Evolutionary conservation across 2,797 vertebrate species (phyloP).

Genomic region (Sebastes melanostomus): DNA sequence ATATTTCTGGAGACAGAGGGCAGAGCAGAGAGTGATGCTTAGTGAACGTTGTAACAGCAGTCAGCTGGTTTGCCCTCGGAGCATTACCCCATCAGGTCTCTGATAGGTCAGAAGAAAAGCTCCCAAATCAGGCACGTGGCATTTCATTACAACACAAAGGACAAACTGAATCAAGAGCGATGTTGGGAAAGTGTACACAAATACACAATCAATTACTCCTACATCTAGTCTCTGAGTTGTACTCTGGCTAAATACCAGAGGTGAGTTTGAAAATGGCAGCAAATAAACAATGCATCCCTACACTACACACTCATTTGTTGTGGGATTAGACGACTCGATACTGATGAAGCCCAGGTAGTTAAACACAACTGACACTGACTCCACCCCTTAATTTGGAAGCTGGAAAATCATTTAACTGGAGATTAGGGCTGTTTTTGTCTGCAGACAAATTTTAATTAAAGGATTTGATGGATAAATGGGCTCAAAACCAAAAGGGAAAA

Average conservation of each 20-base stretch:
- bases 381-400: neutral
- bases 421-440: neutral
- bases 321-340: neutral
- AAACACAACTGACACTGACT: conserved; percentile 13
- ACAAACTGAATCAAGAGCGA: conserved; percentile 16
- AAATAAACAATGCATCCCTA: conserved; percentile 23
- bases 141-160: neutral
- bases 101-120: conserved; percentile 27
- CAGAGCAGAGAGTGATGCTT: conserved; percentile 11
- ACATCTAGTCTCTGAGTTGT: neutral
- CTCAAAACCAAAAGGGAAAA: conserved; percentile 15
- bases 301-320: conserved; percentile 15
- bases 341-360: conserved; percentile 19
- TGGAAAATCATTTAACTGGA: conserved; percentile 10
- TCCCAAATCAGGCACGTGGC: conserved; percentile 21
- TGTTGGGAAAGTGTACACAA: neutral
- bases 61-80: conserved; percentile 1
- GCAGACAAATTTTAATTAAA: conserved; percentile 14
- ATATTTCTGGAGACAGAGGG: conserved; percentile 81
- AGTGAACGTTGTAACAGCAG: neutral
- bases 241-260: conserved; percentile 12
- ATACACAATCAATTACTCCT: conserved; percentile 16
- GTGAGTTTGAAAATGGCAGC: conserved; percentile 16
- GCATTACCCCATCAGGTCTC: conserved; percentile 16
- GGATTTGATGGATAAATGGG: conserved; percentile 20